Percentiles rank a stretch among this genome's conserved stretches.
Evolutionary conservation across 2,113 vertebrate species (phyloP).

Genomic region (Pavo muticus): DNA sequence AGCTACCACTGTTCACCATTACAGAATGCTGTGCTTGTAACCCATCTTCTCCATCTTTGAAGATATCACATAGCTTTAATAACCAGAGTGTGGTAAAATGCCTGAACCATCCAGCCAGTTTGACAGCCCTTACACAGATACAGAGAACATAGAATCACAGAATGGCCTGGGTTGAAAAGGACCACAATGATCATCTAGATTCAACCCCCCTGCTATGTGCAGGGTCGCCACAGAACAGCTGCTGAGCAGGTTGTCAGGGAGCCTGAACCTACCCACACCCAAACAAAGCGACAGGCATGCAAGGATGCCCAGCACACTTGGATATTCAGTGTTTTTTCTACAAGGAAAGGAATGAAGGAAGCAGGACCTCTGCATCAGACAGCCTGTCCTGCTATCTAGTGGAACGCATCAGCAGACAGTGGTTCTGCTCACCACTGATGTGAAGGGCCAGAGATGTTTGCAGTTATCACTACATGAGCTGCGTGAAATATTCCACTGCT

Average conservation of each 20-base stretch:
- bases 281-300: neutral
- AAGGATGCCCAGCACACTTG: neutral
- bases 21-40: neutral
- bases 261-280: neutral
- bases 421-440: neutral
- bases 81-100: neutral
- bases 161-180: no score
- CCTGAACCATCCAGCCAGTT: neutral
- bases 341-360: neutral
- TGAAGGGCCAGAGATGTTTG: neutral
- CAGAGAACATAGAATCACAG: neutral
- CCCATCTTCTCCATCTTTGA: neutral
- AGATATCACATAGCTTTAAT: neutral
- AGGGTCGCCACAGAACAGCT: neutral
- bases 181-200: no score
- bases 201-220: no score
- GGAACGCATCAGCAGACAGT: neutral
- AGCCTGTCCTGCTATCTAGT: neutral
- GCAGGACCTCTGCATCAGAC: neutral
- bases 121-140: neutral
- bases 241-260: fast-evolving
- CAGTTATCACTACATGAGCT: neutral
- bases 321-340: neutral
- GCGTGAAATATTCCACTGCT: neutral
- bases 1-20: neutral